Base-by-base conservation (phyloP, 1,140 invertebrate genomes). In the Temnothorax longispinosus region DNA sequence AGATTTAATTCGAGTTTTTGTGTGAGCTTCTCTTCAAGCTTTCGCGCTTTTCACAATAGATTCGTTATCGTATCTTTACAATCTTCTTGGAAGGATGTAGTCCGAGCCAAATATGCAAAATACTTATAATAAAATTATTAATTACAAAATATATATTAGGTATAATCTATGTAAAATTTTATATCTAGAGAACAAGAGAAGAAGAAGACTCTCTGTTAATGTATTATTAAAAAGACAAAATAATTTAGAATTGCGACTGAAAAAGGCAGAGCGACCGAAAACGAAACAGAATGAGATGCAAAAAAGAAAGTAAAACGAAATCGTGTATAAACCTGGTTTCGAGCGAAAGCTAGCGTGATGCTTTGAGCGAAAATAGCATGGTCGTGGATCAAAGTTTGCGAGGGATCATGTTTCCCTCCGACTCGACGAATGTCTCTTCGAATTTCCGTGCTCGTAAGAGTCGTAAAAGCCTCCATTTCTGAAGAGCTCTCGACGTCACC, bases 381-480 rank as follows among this genome's bases (percentile, higher is more conserved):
- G 18, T 75, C 44, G 54, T 21, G 56, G 69, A 75, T 84, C 54
- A 84, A 75, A 60, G 69, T 60, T 74, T 44, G 41, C 52, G 11
- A 44, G 27, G 41, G 38, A 74, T 82, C 80, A 44, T 58, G 54
- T 74, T 47, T 72, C 47, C 27, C 27, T 47, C 13, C 41, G 15
- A 52, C 32, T 80, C 75, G 41, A 10, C 50, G 38, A 65, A 72
- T 44, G 50, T 58, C 52, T 11, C 21, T 72, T 72, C 38, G 41
- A 81, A 32, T 60, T 60, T 74, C 41, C 52, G 38, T 38, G 64
- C 52, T 50, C 41, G 65, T 72, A 72, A 72, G 18, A 74, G 41
- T 58, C 80, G 78, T 84, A 75, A 74, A 84, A 75, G 41, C 41
- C 27, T 84, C 41, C 27, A 60, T 75, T 84, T 32, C 41, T 74